Base-by-base conservation (phyloP, 2,888 invertebrate species). In the Mesopsocus fuscifrons region DNA sequence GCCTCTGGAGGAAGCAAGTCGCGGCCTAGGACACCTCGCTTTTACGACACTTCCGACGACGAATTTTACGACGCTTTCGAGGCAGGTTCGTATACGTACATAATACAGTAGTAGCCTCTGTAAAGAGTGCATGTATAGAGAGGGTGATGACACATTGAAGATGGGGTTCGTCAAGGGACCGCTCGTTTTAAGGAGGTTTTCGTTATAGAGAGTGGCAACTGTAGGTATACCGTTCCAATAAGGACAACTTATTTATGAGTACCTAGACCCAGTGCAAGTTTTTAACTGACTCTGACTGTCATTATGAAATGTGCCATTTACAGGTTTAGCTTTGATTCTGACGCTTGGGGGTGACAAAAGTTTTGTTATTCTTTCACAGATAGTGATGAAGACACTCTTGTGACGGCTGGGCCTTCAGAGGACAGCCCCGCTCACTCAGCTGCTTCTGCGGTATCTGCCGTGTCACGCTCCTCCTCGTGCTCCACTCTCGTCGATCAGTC, bases 401-500 rank as follows among this genome's bases (percentile, higher is more conserved):
- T 57, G 21, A 57, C 60, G 3, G 59, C 56, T 15, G 55, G 49
- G 4, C 45, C 49, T 3, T 51, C 52, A 15, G 49, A 54, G 2
- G 53, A 52, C 38, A 34, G 45, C 8, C 44, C 45, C 15, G 21
- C 8, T 2, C 43, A 20, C 16, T 17, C 6, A 16, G 23, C 16
- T 26, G 15, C 41, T 23, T n/a, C n/a, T n/a, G n/a, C n/a, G n/a
- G n/a, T n/a, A n/a, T 41, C 44, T 62, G 46, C 65, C 61, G 2
- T 57, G 57, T 18, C 60, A 40, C 61, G 63, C 2, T 62, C 66
- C 38, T 64, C 65, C 51, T 68, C 68, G n/a, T 64, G 67, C 40
- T 66, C 67, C 43, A 70, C 69, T 6, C 60, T 69, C 1, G 67
- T 69, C 32, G 38, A 38, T 23, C 47, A 51, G 33, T 51, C 51